Evolutionary conservation across 2,888 invertebrate genomes (phyloP).

Genomic region (Parthenolecanium corni): DNA sequence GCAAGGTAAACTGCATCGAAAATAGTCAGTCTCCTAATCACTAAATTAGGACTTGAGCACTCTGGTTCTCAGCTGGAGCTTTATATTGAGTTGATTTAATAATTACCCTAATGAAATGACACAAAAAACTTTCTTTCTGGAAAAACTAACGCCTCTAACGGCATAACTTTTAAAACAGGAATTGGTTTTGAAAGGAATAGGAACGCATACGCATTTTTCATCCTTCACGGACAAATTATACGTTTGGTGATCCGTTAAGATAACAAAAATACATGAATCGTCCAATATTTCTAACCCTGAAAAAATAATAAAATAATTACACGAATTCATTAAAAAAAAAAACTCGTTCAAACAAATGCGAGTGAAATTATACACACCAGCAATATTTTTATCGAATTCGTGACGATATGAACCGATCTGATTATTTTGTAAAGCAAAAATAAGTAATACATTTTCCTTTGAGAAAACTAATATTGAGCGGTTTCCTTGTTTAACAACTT

Average conservation of each 20-base stretch:
- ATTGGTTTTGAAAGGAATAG: background rate
- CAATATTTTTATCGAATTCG: slow-evolving; percentile 14
- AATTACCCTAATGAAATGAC: background rate
- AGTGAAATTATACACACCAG: slow-evolving; percentile 4
- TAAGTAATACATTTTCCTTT: slow-evolving; percentile 5
- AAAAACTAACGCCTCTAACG: slow-evolving; percentile 1
- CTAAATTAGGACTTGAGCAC: background rate
- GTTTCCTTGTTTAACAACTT: background rate
- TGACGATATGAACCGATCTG: background rate
- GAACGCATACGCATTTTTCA: background rate
- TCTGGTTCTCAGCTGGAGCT: background rate
- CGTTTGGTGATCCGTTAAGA: background rate
- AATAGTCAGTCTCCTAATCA: no score
- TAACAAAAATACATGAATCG: slow-evolving; percentile 5
- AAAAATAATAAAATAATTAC: background rate
- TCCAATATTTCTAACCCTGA: slow-evolving; percentile 16
- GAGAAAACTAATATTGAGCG: slow-evolving; percentile 8
- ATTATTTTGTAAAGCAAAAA: slow-evolving; percentile 3
- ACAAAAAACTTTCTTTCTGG: slow-evolving; percentile 5
- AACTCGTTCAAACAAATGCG: background rate
- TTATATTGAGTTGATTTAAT: background rate
- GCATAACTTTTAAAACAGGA: background rate
- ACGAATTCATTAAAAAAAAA: background rate
- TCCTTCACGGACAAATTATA: background rate
- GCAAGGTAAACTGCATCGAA: no score